These are phyloP conservation scores for Gymnocheta viridis DNA, from an alignment of 2,888 invertebrate species.

Conservation along the genomic window DNA sequence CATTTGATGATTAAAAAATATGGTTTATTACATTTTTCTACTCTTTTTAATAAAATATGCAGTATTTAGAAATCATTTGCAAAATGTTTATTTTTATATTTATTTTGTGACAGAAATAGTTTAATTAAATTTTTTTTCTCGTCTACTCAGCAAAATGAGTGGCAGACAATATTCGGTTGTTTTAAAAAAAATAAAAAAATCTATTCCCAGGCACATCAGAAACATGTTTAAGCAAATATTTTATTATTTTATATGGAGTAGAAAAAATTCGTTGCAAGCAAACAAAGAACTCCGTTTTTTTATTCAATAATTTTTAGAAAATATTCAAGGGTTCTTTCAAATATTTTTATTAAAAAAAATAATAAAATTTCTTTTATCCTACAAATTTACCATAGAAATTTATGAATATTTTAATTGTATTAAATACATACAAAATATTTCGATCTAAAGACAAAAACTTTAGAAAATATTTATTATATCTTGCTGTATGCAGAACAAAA, in stretches of 20 bases:
- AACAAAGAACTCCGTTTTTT: too few species aligned
- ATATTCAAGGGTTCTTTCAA: too few species aligned
- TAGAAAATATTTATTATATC: conserved; percentile 29
- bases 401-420: conserved; percentile 42
- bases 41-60: neutral
- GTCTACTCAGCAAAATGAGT: too few species aligned
- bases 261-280: too few species aligned
- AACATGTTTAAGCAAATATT: too few species aligned
- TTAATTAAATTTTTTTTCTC: neutral
- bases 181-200: too few species aligned
- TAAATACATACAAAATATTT: conserved; percentile 62
- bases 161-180: too few species aligned
- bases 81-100: neutral
- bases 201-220: too few species aligned
- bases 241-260: too few species aligned
- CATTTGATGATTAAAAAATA: neutral
- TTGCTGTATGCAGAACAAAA: neutral
- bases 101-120: neutral
- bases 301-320: too few species aligned
- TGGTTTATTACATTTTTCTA: neutral
- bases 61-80: conserved; percentile 10
- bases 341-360: too few species aligned
- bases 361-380: neutral
- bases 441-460: conserved; percentile 21
- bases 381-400: neutral